Base-by-base conservation (phyloP, 2,888 invertebrate genomes). In the Coelogynopora nodosa region DNA sequence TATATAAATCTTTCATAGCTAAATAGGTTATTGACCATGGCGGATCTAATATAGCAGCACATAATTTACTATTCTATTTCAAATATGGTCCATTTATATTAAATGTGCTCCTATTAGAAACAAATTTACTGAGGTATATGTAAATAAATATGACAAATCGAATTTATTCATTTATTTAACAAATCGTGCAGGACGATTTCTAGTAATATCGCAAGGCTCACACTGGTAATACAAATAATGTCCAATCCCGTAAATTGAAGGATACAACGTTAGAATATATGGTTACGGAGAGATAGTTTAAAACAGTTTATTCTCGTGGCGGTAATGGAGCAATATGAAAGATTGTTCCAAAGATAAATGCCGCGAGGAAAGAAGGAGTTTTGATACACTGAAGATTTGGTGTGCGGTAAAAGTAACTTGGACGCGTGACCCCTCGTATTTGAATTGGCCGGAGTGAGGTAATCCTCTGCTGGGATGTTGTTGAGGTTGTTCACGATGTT, bases 291-390 rank as follows among this genome's bases (percentile, higher is more conserved):
- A 27, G 13, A 84, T n/a, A 84, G 31, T n/a, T 84, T 67, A 30
- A 84, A 23, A 28, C 26, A 84, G 30, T 28, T 29, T 84, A 84
- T 84, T 83, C 49, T 49, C 49, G 5, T 49, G 49, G 49, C 49
- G 5, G 49, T 49, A 49, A 49, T 49, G 5, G 49, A 49, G 49
- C 49, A 13, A 5, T 49, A 5, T 49, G 18, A 18, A 49, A 49
- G 49, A 49, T 49, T 49, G 49, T 49, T 49, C 49, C 49, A 49
- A 49, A 49, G 18, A 49, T 18, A 49, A 18, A 49, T 49, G 18
- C 49, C 49, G 18, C 18, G 49, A 49, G 18, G 18, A 49, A 49
- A 49, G 49, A 49, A 49, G 18, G 49, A 49, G 49, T 49, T 5
- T 5, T 49, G 18, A 49, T 49, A 49, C n/a, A n/a, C n/a, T n/a